A percentile compares a stretch with the other conserved stretches of the same genome.
Conservation (phyloP, 2,888 invertebrate genomes). For the Glyphotaelius pellucidus region DNA sequence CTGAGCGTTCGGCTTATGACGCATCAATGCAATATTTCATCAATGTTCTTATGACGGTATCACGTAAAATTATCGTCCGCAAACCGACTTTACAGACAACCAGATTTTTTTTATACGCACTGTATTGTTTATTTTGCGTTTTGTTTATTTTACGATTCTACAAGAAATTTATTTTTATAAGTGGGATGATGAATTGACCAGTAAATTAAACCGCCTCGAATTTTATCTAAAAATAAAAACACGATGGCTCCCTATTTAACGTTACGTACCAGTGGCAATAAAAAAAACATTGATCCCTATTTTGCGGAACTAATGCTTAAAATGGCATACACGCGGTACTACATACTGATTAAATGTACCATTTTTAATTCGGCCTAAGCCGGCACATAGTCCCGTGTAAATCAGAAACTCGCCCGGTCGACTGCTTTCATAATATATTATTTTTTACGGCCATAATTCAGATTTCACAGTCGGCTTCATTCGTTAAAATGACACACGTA, state of each 20-base stretch:
- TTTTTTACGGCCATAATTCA: conserved; percentile 34
- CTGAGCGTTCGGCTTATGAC: too few species aligned
- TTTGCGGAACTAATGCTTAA: conserved; percentile 2
- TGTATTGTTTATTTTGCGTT: too few species aligned
- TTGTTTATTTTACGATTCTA: too few species aligned
- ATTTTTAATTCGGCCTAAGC: background rate
- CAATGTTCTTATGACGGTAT: too few species aligned
- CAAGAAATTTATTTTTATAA: too few species aligned
- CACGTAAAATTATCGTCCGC: too few species aligned
- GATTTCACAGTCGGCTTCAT: conserved; percentile 34
- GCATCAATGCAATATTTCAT: too few species aligned
- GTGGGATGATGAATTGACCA: background rate
- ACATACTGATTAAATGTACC: background rate
- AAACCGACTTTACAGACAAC: too few species aligned
- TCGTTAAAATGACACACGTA: conserved; percentile 25
- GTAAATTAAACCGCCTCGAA: background rate
- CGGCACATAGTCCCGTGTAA: background rate
- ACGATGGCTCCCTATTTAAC: background rate
- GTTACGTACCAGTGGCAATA: background rate
- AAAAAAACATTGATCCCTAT: background rate
- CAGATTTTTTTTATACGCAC: too few species aligned
- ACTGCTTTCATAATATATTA: conserved; percentile 19
- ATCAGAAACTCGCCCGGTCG: background rate
- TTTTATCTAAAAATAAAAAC: background rate
- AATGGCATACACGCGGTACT: background rate